phyloP scores from a whole-genome alignment of 2,797 vertebrate species.

The Alfaro cultratus region DNA sequence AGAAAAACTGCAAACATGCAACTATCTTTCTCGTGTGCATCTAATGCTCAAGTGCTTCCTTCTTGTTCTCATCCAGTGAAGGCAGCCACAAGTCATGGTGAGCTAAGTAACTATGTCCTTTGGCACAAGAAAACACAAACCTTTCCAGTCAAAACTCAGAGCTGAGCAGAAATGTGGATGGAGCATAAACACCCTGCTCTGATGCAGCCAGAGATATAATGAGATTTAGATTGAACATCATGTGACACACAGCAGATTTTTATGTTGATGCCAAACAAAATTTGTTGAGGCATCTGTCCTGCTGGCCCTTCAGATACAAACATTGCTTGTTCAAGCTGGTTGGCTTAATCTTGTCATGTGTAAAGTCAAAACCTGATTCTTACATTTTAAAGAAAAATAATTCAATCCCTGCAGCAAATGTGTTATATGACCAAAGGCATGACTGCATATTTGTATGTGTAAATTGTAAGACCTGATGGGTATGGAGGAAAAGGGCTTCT shows the following conservation, averaged over 20 bases:
- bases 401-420: not conserved
- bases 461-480: conserved; percentile 87
- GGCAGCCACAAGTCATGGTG: conserved; percentile 11
- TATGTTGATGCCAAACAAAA: conserved; percentile 38
- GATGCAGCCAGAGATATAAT: conserved; percentile 30
- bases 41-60: conserved; percentile 16
- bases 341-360: conserved; percentile 39
- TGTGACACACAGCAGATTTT: conserved; percentile 35
- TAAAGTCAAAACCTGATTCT: conserved; percentile 18
- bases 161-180: conserved; percentile 20
- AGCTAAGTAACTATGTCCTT: conserved; percentile 33
- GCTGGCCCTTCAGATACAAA: conserved; percentile 31
- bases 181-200: conserved; percentile 42
- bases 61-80: conserved; percentile 18
- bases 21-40: not conserved
- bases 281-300: conserved; percentile 47
- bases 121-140: conserved; percentile 24
- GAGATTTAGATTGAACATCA: conserved; percentile 22
- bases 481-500: conserved; percentile 95
- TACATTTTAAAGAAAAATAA: not conserved
- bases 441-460: conserved; percentile 14
- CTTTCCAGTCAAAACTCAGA: conserved; percentile 46
- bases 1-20: not conserved
- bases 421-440: not conserved
- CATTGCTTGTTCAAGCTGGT: conserved; percentile 32